Evolutionary conservation across 92 coral and sea anemone genomes (phyloP).

Genomic region (Meandrina meandrites): DNA sequence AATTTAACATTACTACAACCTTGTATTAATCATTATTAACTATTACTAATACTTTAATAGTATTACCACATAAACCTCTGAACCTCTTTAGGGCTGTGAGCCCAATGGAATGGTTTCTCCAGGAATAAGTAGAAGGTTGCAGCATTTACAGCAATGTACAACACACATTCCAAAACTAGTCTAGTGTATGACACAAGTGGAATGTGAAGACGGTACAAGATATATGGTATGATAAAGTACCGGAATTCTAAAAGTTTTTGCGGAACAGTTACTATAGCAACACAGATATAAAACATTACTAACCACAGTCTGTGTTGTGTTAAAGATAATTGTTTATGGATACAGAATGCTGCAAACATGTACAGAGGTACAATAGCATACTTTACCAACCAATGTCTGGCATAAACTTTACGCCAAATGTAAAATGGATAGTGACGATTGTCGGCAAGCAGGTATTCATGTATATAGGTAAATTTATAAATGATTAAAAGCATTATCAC

Average conservation of each 20-base stretch:
- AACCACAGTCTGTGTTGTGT: constrained; percentile 72
- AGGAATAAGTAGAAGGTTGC: constrained; percentile 75
- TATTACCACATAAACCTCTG: constrained; percentile 96
- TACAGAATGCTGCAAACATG: constrained; percentile 62
- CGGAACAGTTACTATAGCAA: constrained; percentile 72
- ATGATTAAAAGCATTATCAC: constrained; percentile 46
- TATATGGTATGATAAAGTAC: constrained; percentile 87
- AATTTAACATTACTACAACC: too few relatives aligned
- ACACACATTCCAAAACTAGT: constrained; percentile 61
- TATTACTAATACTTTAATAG: not conserved
- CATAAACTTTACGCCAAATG: constrained; percentile 91
- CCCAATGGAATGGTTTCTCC: constrained; percentile 86
- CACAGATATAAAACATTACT: constrained; percentile 74
- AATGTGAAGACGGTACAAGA: constrained; percentile 77
- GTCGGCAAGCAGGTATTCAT: constrained; percentile 87
- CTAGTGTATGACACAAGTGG: constrained; percentile 62
- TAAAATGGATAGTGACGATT: constrained; percentile 97
- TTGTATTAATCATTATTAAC: too few relatives aligned
- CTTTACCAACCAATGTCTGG: constrained; percentile 75
- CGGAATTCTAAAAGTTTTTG: constrained; percentile 92
- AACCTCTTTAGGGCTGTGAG: constrained; percentile 70
- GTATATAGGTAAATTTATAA: constrained; percentile 79
- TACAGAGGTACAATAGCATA: constrained; percentile 75
- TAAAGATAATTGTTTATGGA: constrained; percentile 51
- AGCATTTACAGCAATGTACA: constrained; percentile 71